Base-by-base conservation (phyloP, 1,140 invertebrate species). In the Euglossa dilemma region DNA sequence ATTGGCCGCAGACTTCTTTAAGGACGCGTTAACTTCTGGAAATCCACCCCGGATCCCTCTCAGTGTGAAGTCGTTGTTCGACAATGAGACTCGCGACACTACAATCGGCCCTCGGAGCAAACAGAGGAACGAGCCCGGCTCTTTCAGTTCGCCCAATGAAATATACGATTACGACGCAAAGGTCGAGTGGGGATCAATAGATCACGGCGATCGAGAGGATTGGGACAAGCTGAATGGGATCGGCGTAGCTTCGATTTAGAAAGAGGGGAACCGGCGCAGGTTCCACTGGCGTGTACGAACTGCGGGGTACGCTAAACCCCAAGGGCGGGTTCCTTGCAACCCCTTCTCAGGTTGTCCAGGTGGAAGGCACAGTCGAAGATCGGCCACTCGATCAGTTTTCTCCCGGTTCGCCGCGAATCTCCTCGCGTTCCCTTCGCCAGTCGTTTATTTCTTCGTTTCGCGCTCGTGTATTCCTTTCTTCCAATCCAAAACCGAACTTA, bases 151-250 rank as follows among this genome's bases (percentile, higher is more conserved):
- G 86, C 73, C 54, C 80, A 89, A 92, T 93, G 90, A 93, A 92
- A 92, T 92, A 92, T 92, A 87, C 87, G 90, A 91, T 91, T 90
- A 90, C 82, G 69, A 64, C 72, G 47, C 54, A 56, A 78, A 87
- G 90, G 90, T 92, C 91, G 91, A 92, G 92, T 92, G 90, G 91
- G 89, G 90, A 90, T 92, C 81, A 87, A 91, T 92, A 92, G 91
- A 93, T 93, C 91, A 91, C 79, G 36, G 23, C 84, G 89, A 91
- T 88, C 83, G 80, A 90, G 88, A 90, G 90, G 86, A 87, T 64
- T 59, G 79, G 79, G 64, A 63, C 81, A 77, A 57, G 28, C n/a
- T 87, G 82, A 92, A 91, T 89, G 85, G 85, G 85, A 85, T 86
- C 69, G 85, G 63, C 56, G 72, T 81, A 84, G 87, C 80, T 85